Evolutionary conservation across 2,888 invertebrate genomes (phyloP).

Genomic region (Phasia obesa): DNA sequence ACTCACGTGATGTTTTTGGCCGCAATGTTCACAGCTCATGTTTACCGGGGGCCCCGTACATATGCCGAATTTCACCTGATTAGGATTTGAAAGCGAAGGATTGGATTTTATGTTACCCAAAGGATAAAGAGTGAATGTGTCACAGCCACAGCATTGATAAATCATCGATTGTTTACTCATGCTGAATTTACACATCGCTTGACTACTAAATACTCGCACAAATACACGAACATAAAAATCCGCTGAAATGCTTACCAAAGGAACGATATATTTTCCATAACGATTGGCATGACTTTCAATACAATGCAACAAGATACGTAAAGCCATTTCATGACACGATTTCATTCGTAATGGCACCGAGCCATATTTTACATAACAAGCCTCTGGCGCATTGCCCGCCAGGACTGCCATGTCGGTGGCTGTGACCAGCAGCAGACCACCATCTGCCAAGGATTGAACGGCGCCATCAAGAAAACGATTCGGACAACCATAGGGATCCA

Average conservation of each 20-base stretch:
- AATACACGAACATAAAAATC: slow-evolving; percentile 99
- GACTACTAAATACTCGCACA: slow-evolving; percentile 91
- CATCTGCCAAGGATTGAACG: slow-evolving; percentile 90
- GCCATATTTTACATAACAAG: slow-evolving; percentile 97
- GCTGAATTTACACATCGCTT: slow-evolving; percentile 92
- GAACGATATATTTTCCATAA: slow-evolving; percentile 95
- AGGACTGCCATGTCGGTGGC: slow-evolving; percentile 98
- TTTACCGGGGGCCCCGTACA: slow-evolving; percentile 88
- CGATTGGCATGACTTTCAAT: slow-evolving; percentile 96
- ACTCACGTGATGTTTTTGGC: slow-evolving; percentile 88
- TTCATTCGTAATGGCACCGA: slow-evolving; percentile 92
- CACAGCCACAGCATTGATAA: slow-evolving; percentile 96
- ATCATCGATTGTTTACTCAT: slow-evolving; percentile 94
- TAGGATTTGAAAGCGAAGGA: slow-evolving; percentile 84
- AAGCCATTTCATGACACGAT: slow-evolving; percentile 97
- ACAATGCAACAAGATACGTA: slow-evolving; percentile 95
- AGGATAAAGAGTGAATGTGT: slow-evolving; percentile 89
- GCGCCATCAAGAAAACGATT: slow-evolving; percentile 95
- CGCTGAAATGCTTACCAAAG: slow-evolving; percentile 94
- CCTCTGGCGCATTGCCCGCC: slow-evolving; percentile 97
- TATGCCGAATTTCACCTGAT: slow-evolving; percentile 86
- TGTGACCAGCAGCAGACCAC: slow-evolving; percentile 95
- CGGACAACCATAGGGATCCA: slow-evolving; percentile 99
- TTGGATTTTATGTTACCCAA: slow-evolving; percentile 87
- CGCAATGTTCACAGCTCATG: slow-evolving; percentile 89